These are phyloP conservation scores for Lepidocolaptes lacrymiger DNA, from an alignment of 2,797 vertebrate genomes.

Conservation along the genomic window DNA sequence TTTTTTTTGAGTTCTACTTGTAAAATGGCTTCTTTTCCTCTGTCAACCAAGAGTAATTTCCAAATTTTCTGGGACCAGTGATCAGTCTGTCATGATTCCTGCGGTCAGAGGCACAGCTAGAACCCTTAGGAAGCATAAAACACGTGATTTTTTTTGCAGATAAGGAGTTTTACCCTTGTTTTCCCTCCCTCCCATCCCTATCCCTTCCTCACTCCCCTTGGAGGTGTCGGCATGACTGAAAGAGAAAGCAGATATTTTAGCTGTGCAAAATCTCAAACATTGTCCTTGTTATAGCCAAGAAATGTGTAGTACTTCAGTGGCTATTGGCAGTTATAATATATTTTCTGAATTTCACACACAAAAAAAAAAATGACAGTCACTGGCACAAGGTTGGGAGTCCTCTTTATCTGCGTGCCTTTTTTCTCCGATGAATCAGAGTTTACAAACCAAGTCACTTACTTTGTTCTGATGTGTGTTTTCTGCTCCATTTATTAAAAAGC, in stretches of 20 bases:
- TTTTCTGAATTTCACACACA: not conserved
- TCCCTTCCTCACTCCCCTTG: not conserved
- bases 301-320: not conserved
- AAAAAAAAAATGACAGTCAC: not conserved
- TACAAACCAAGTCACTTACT: not conserved
- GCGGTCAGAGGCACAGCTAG: not conserved
- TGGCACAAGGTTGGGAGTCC: not conserved
- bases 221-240: not conserved
- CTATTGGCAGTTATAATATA: not conserved
- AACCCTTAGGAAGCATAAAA: not conserved
- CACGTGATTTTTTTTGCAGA: not conserved
- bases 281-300: not conserved
- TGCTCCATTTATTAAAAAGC: conserved; percentile 19
- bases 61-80: not conserved
- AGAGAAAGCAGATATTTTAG: not conserved
- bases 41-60: not conserved
- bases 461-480: not conserved
- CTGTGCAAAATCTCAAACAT: not conserved
- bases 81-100: not conserved
- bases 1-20: not conserved
- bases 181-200: not conserved
- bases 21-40: not conserved
- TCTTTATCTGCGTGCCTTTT: not conserved
- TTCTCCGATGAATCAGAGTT: not conserved
- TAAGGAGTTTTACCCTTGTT: not conserved